Evolutionary conservation across 1,140 invertebrate genomes (phyloP), one percentile per base, ranked within the genome.

Genomic region (Bombus balteatus): DNA sequence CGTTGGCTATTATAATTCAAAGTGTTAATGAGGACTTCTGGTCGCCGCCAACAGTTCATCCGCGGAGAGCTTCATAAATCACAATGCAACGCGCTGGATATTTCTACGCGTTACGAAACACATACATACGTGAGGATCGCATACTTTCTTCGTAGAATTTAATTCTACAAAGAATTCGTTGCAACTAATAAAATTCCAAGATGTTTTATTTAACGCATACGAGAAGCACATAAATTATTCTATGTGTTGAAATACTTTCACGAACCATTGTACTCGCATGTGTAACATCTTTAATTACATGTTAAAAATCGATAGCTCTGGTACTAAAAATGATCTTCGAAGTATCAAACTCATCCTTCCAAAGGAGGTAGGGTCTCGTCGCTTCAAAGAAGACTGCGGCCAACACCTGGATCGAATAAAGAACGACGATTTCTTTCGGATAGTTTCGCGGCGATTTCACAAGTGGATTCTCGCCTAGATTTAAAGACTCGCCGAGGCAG

Each of bases 401-500:
- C 10, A 39, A 25, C 18, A 28, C 15, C 18, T 53, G 18, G 25
- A 71, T 5, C 25, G 39, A 41, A 72, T 12, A n/a, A 39, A 72
- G 39, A 72, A 72, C 5, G 28, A 9, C 15, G 75, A 41, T 62
- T n/a, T 0, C 59, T 32, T n/a, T 41, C 32, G 74, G 25, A 28
- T 59, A 81, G 39, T 62, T 65, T 62, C 39, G 37, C 62, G 28
- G 12, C 25, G 39, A 62, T 59, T 43, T 22, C 47, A 32, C 15
- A 66, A 66, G 15, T 18, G 62, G 41, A 22, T 41, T 47, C 71
- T 4, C 57, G 18, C 22, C n/a, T 59, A 32, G 59, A 79, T 84
- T 71, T 72, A 84, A 84, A 72, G 47, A 72, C 18, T 79, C 39
- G 75, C 47, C 65, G 53, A 34, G 18, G 32, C 9, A 28, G 37